Conservation (phyloP, 2,797 vertebrate species). For the Anniella stebbinsi region DNA sequence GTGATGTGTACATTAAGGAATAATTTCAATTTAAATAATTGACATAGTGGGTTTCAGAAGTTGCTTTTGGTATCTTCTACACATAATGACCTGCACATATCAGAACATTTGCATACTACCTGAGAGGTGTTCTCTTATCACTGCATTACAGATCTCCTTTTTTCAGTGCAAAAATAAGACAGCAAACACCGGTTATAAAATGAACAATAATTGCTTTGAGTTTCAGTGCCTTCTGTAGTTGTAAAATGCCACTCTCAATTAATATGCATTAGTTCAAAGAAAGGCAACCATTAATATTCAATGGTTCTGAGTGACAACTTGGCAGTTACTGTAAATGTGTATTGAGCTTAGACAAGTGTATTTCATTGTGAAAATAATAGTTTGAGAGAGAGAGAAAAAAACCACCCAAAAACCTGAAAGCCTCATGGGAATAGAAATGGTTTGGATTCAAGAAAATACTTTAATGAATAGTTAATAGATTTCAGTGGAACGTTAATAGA, state of each 20-base stretch:
- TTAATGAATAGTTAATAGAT: slow-evolving; percentile 33
- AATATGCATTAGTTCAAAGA: slow-evolving; percentile 57
- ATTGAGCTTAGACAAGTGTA: slow-evolving; percentile 44
- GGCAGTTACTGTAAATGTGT: slow-evolving; percentile 47
- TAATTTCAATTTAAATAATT: slow-evolving; percentile 7
- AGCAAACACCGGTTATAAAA: slow-evolving; percentile 56
- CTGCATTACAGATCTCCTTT: slow-evolving; percentile 36
- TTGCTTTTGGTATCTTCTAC: not conserved
- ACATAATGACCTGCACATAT: slow-evolving; percentile 13
- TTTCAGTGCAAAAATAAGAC: slow-evolving; percentile 33
- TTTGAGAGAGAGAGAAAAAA: slow-evolving; percentile 35
- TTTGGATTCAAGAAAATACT: not conserved
- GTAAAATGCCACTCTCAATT: slow-evolving; percentile 51
- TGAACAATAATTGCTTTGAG: slow-evolving; percentile 35
- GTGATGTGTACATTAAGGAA: not conserved
- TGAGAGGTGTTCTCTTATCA: slow-evolving; percentile 34
- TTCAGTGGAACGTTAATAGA: slow-evolving; percentile 23
- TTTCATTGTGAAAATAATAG: slow-evolving; percentile 53
- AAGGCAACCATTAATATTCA: slow-evolving; percentile 44
- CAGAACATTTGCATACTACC: slow-evolving; percentile 27
- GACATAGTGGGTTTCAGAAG: not conserved
- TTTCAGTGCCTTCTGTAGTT: slow-evolving; percentile 32
- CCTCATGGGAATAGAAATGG: slow-evolving; percentile 48
- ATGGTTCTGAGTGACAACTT: slow-evolving; percentile 51
- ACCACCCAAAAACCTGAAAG: not conserved